phyloP scores from a whole-genome alignment of 2,797 vertebrate genomes.

The Melanotaenia boesemani region DNA sequence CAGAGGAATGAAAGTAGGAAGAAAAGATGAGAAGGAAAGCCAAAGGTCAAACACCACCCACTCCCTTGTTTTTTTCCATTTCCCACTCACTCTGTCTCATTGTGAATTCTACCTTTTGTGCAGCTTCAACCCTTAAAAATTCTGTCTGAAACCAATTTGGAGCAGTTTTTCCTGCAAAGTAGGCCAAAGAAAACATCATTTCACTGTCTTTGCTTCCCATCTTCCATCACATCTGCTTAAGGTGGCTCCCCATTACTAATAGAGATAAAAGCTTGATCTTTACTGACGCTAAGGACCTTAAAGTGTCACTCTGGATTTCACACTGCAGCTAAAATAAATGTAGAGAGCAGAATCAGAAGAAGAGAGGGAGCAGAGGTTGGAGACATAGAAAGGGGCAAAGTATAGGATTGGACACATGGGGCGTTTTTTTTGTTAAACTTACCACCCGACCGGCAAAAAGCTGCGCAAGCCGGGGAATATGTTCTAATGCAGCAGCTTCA shows the following conservation, averaged over 20 bases:
- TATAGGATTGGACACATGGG: constrained; percentile 47
- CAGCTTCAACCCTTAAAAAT: constrained; percentile 2
- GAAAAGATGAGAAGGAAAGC: constrained; percentile 64
- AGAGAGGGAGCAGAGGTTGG: constrained; percentile 45
- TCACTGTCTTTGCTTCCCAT: constrained; percentile 1
- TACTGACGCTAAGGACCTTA: constrained; percentile 78
- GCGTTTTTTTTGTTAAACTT: constrained; percentile 30
- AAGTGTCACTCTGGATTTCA: constrained; percentile 80
- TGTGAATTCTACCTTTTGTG: constrained; percentile 53
- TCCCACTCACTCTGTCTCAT: constrained; percentile 43
- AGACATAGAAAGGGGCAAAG: constrained; percentile 31
- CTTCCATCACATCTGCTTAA: constrained; percentile 22
- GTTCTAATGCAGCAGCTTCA: constrained; percentile 44
- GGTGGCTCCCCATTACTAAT: constrained; percentile 51
- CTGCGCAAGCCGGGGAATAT: constrained; percentile 8
- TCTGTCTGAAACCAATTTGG: constrained; percentile 3
- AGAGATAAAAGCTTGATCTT: constrained; percentile 74
- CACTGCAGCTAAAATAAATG: constrained; percentile 41
- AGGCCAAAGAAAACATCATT: background rate
- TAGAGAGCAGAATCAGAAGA: constrained; percentile 21
- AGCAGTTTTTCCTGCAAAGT: background rate
- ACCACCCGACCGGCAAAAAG: constrained; percentile 49
- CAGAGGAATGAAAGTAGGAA: constrained; percentile 76
- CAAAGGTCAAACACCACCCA: constrained; percentile 71
- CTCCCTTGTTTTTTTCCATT: constrained; percentile 52